These are phyloP conservation scores for Tenthredo scrophulariae DNA, from an alignment of 2,888 invertebrate species.

Conservation along the genomic window DNA sequence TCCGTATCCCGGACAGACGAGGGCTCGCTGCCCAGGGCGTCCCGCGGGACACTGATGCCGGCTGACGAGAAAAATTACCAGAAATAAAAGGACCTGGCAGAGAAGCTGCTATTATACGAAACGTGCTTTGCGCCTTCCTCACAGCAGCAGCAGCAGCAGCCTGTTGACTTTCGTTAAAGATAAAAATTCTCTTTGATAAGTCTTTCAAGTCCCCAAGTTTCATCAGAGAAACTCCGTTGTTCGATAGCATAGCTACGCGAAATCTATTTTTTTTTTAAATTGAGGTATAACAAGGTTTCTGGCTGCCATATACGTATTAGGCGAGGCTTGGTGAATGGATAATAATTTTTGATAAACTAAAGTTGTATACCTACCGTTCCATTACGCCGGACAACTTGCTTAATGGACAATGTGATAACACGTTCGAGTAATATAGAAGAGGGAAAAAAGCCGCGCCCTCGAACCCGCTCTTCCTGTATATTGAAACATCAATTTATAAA, in stretches of 20 bases:
- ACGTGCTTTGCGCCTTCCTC: slow-evolving; percentile 48
- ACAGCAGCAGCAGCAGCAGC: slow-evolving; percentile 25
- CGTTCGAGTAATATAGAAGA: slow-evolving; percentile 50
- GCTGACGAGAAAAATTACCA: slow-evolving; percentile 73
- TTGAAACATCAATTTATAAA: slow-evolving; percentile 73
- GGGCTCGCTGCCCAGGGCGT: slow-evolving; percentile 54
- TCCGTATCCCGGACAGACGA: slow-evolving; percentile 67
- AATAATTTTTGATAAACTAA: slow-evolving; percentile 45
- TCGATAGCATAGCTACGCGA: background rate
- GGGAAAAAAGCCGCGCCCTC: slow-evolving; percentile 55
- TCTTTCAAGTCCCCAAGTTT: slow-evolving; percentile 17
- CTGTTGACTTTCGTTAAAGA: slow-evolving; percentile 22
- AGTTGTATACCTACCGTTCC: slow-evolving; percentile 33
- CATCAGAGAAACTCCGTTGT: background rate
- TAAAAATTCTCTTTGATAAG: slow-evolving; percentile 44
- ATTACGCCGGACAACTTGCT: slow-evolving; percentile 50
- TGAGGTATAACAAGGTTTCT: slow-evolving; percentile 16
- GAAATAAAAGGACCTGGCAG: slow-evolving; percentile 69
- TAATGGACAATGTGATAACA: slow-evolving; percentile 64
- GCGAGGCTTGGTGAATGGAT: background rate
- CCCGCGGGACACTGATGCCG: slow-evolving; percentile 63
- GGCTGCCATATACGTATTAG: background rate
- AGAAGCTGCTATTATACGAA: slow-evolving; percentile 53
- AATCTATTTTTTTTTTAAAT: slow-evolving; percentile 21
- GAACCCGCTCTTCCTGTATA: slow-evolving; percentile 63